Base-by-base conservation (phyloP, 2,797 vertebrate species). In the Pipistrellus pipistrellus region DNA sequence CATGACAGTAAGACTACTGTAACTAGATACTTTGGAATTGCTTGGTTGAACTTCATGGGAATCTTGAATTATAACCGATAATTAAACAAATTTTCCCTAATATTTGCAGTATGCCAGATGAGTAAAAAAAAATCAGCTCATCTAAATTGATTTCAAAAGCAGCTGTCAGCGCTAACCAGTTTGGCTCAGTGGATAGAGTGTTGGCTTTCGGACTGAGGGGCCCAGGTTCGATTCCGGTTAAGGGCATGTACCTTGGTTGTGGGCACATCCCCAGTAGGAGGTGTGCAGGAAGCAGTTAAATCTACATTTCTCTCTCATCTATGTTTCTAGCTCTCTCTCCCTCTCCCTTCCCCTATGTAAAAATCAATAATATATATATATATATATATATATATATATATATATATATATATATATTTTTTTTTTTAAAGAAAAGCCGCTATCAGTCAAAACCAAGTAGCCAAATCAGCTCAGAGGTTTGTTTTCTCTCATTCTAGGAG, bases 371-470 rank as follows among this genome's bases (percentile, higher is more conserved):
- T n/a, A 38, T 38, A 38, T 4, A 38, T 38, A 38, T 4, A 38
- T 38, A 38, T 38, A 38, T 35, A 35, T 35, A 35, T 35, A 38
- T 38, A 38, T 38, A 38, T 5, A 38, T 38, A 38, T 38, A 38
- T 38, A 38, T 38, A 38, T 38, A 38, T 38, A 38, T 38, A 38
- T 38, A 38, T 38, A 38, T 38, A 4, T 38, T 38, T 38, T 38
- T 38, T 38, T 38, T 38, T 38, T 38, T 38, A 38, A 38, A 38
- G 15, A 51, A 51, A 94, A 86, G 21, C 12, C 85, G 48, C 35
- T 68, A 18, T 84, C 64, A 59, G 41, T 93, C 62, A 88, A 94
- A 83, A 85, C 21, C 20, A 77, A 78, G 41, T 25, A 38, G 35
- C 18, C 9, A 15, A 76, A 44, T 88, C 17, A 85, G 18, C 46